Conservation (phyloP, 23 tunicate genomes). For the Diplosoma virens region DNA sequence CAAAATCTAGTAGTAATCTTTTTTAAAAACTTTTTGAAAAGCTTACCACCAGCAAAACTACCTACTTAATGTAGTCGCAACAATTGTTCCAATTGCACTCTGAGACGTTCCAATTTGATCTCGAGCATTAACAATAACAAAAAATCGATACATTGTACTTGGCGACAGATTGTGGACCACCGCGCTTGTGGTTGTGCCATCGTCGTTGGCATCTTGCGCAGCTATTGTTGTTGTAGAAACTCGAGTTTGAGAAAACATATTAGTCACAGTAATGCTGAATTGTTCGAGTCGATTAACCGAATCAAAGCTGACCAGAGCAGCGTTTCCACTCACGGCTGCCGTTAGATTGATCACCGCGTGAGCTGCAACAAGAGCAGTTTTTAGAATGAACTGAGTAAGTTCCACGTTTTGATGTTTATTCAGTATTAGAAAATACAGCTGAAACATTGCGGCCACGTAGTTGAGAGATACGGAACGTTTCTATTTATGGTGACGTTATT, state of each 20-base stretch:
- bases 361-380: background rate
- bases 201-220: background rate
- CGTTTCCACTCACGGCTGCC: background rate
- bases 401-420: too few relatives aligned
- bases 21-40: too few relatives aligned
- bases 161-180: background rate
- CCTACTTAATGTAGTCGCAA: background rate
- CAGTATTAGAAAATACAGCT: too few relatives aligned
- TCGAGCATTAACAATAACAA: background rate
- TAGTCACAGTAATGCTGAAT: background rate
- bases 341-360: background rate
- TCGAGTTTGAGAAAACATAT: background rate
- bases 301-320: background rate
- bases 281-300: background rate
- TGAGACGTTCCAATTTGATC: background rate
- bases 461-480: too few relatives aligned
- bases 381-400: too few relatives aligned
- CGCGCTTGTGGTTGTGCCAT: background rate
- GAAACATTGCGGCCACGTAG: too few relatives aligned
- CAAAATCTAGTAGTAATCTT: too few relatives aligned
- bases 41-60: too few relatives aligned
- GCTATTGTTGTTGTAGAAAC: background rate
- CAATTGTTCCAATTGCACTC: background rate
- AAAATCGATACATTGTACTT: background rate
- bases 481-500: too few relatives aligned